phyloP scores from a whole-genome alignment of 35 echinoderm and acorn worm genomes.

The Ophiothrix spiculata region DNA sequence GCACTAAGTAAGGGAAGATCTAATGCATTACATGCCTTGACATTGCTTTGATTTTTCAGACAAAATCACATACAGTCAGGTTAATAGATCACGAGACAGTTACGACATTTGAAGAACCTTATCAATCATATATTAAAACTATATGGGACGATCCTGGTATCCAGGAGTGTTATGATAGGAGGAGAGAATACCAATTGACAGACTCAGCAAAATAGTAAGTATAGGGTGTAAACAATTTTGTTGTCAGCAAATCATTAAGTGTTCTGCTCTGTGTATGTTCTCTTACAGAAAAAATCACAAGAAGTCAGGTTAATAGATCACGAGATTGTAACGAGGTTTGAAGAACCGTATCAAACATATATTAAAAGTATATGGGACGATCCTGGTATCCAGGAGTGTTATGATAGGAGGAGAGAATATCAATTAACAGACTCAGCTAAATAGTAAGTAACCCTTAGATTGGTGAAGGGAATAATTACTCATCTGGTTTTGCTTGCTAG shows the following conservation, averaged over 20 bases:
- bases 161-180: conserved; percentile 99
- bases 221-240: background rate
- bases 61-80: conserved; percentile 76
- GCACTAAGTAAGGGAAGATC: no score
- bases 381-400: conserved; percentile 99
- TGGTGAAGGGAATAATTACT: background rate
- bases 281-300: conserved; percentile 70
- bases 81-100: conserved; percentile 98
- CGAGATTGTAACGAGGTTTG: conserved; percentile 95
- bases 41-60: conserved; percentile 52
- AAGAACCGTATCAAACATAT: conserved; percentile 84
- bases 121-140: conserved; percentile 89
- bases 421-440: conserved; percentile 99
- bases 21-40: no score
- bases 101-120: conserved; percentile 93
- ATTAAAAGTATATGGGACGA: conserved; percentile 99
- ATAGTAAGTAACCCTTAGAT: conserved; percentile 82
- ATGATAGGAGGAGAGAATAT: conserved; percentile 99
- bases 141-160: conserved; percentile 99
- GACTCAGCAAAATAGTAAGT: conserved; percentile 99
- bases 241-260: background rate
- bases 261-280: conserved; percentile 17
- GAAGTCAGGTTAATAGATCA: conserved; percentile 93
- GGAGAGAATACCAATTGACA: conserved; percentile 99
- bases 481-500: background rate